Conservation (phyloP, 2,888 invertebrate genomes). For the Pandemis heparana region DNA sequence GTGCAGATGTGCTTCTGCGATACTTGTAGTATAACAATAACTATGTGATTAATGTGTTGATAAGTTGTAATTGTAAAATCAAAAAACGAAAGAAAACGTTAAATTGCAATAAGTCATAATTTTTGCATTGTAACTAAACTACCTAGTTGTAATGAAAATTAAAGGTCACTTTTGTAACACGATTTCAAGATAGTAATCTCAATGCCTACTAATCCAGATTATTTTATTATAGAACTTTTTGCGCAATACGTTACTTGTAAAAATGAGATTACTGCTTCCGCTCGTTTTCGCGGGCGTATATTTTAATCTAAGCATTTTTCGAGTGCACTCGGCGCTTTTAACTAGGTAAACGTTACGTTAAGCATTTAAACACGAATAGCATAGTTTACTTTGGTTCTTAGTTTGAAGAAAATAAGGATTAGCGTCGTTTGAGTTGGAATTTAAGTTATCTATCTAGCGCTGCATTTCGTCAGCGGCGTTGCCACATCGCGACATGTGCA, state of each 20-base stretch:
- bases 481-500: not conserved
- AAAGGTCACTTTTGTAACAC: constrained; percentile 15
- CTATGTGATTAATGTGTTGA: too few species aligned
- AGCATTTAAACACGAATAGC: not conserved
- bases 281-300: constrained; percentile 9
- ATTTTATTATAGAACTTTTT: constrained; percentile 21
- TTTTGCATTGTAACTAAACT: not conserved
- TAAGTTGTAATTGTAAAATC: too few species aligned
- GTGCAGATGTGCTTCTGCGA: not conserved
- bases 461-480: constrained; percentile 32
- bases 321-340: constrained; percentile 22
- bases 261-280: constrained; percentile 27
- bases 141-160: not conserved
- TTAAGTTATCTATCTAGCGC: constrained; percentile 14
- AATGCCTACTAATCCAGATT: constrained; percentile 28
- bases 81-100: too few species aligned
- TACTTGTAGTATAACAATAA: not conserved
- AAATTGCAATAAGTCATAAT: not conserved
- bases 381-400: not conserved
- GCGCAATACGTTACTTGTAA: constrained; percentile 19
- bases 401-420: not conserved
- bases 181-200: constrained; percentile 24
- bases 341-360: constrained; percentile 11
- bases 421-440: not conserved
- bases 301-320: constrained; percentile 28